A percentile compares a stretch with the other conserved stretches of the same genome.
Evolutionary conservation across 2,113 vertebrate species (phyloP).

Genomic region (Phylloscopus trochilus): DNA sequence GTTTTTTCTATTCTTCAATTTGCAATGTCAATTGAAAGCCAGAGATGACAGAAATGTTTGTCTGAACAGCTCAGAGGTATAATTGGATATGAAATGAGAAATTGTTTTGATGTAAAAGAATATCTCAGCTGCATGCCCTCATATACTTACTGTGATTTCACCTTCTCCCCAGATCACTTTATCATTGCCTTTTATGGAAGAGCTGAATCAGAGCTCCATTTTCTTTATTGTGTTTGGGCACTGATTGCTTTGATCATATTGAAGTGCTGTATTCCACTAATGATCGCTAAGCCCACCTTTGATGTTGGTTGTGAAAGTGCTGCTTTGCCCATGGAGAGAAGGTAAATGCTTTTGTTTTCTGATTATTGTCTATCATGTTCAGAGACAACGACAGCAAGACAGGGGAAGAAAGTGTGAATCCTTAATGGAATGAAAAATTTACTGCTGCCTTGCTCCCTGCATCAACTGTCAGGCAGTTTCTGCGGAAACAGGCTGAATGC

Average conservation of each 20-base stretch:
- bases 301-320: slow-evolving; percentile 6
- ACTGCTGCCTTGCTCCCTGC: background rate
- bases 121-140: background rate
- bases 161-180: background rate
- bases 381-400: slow-evolving; percentile 1
- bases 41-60: background rate
- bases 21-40: slow-evolving; percentile 1
- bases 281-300: background rate
- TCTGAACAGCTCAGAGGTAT: background rate
- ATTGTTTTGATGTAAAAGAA: background rate
- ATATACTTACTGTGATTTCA: background rate
- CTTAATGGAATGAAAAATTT: background rate
- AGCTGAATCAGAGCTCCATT: background rate
- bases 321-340: slow-evolving; percentile 8
- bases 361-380: slow-evolving; percentile 27
- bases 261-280: background rate
- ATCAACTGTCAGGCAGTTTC: background rate
- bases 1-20: background rate
- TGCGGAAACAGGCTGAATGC: background rate
- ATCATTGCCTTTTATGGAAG: background rate
- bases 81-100: slow-evolving; percentile 28
- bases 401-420: slow-evolving; percentile 5
- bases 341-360: slow-evolving; percentile 37
- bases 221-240: background rate
- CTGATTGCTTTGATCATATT: slow-evolving; percentile 27